Percentiles rank a stretch among this genome's conserved stretches.
phyloP scores from a whole-genome alignment of 2,888 invertebrate genomes.

The Parasteatoda lunata region DNA sequence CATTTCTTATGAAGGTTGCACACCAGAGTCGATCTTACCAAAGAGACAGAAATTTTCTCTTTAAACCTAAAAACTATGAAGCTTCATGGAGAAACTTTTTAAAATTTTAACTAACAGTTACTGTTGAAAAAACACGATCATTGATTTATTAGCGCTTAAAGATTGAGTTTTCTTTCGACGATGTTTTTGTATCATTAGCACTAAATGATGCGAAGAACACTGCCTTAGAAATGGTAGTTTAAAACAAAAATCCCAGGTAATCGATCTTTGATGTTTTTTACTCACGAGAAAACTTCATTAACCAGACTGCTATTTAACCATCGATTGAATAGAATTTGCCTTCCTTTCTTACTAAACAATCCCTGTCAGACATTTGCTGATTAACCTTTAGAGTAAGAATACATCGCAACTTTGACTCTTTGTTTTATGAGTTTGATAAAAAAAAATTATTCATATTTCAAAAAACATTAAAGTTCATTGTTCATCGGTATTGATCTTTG shows the following conservation, averaged over 20 bases:
- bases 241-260: not conserved
- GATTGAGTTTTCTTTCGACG: not conserved
- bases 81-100: too few species aligned
- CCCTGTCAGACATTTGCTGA: not conserved
- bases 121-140: not conserved
- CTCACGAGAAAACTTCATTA: not conserved
- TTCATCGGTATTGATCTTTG: too few species aligned
- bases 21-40: too few species aligned
- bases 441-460: too few species aligned
- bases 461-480: too few species aligned
- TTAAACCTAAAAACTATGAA: too few species aligned
- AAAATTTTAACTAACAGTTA: too few species aligned
- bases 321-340: not conserved
- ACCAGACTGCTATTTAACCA: not conserved
- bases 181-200: conserved; percentile 2
- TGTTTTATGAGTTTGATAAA: too few species aligned
- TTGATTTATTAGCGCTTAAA: not conserved
- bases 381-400: not conserved
- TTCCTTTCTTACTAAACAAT: not conserved
- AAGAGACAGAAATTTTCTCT: too few species aligned
- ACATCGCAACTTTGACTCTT: too few species aligned
- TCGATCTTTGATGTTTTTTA: not conserved
- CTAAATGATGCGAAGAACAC: not conserved
- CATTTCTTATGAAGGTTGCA: too few species aligned
- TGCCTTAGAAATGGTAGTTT: not conserved